Conservation (phyloP, 2,888 invertebrate genomes). For the Chymomyza caudatula region DNA sequence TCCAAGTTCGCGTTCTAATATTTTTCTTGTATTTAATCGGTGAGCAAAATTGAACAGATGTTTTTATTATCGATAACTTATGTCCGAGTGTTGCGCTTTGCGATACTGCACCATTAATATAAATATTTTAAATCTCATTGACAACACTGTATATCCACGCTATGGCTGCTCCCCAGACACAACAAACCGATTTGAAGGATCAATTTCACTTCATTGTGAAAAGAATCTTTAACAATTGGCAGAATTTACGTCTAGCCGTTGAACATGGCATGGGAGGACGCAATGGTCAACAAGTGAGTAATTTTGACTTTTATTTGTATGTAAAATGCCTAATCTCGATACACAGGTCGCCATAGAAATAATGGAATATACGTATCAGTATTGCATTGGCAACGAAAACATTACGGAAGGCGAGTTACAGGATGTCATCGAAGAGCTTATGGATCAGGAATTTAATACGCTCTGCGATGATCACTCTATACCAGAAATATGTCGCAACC, state of each 20-base stretch:
- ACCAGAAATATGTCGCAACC: slow-evolving; percentile 81
- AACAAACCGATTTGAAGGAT: slow-evolving; percentile 59
- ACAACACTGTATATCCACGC: slow-evolving; percentile 41
- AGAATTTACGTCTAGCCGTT: slow-evolving; percentile 84
- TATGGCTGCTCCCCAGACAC: slow-evolving; percentile 49
- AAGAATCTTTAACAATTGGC: slow-evolving; percentile 85
- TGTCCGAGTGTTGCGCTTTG: not conserved
- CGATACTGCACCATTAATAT: not conserved
- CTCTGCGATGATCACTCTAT: slow-evolving; percentile 85
- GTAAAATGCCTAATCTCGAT: not conserved
- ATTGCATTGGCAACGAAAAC: slow-evolving; percentile 81
- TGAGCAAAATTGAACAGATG: slow-evolving; percentile 14
- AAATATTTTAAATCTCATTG: slow-evolving; percentile 1
- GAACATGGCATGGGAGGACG: slow-evolving; percentile 87
- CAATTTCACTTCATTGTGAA: slow-evolving; percentile 82
- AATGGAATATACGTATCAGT: slow-evolving; percentile 82
- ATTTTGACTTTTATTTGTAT: not conserved
- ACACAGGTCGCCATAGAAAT: slow-evolving; percentile 82
- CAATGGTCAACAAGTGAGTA: slow-evolving; percentile 82
- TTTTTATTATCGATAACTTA: not conserved
- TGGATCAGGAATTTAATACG: slow-evolving; percentile 87
- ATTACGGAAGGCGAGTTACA: slow-evolving; percentile 81
- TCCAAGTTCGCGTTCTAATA: slow-evolving; percentile 12
- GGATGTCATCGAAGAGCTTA: slow-evolving; percentile 83
- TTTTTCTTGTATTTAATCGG: slow-evolving; percentile 1